Conservation (phyloP, 2,888 invertebrate species). For the Orthosia cruda region DNA sequence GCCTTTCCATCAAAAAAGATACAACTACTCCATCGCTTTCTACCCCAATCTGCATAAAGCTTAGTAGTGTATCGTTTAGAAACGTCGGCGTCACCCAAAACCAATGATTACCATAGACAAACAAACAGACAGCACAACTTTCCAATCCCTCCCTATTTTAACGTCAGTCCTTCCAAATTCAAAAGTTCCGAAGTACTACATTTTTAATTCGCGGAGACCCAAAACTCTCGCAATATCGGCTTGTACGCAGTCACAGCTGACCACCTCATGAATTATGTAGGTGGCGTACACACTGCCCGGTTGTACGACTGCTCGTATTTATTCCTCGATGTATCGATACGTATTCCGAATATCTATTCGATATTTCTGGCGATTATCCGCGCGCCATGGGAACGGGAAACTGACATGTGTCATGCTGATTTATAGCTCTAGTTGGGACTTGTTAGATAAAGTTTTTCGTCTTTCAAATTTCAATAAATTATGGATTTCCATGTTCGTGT, state of each 20-base stretch:
- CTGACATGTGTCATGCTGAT: constrained; percentile 65
- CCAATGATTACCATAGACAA: constrained; percentile 58
- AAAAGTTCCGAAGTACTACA: constrained; percentile 57
- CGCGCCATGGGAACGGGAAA: constrained; percentile 61
- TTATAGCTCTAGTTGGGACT: constrained; percentile 48
- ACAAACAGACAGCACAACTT: constrained; percentile 58
- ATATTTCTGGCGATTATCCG: constrained; percentile 68
- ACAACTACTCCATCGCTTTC: not conserved
- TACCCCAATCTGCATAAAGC: constrained; percentile 41
- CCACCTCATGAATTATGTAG: constrained; percentile 72
- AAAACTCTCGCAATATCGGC: constrained; percentile 69
- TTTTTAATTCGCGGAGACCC: constrained; percentile 68
- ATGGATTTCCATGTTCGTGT: constrained; percentile 28
- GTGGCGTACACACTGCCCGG: constrained; percentile 59
- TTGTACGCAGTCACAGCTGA: constrained; percentile 64
- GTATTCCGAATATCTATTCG: constrained; percentile 72
- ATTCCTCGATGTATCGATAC: constrained; percentile 70
- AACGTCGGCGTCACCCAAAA: constrained; percentile 35
- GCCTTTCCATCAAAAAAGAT: not conserved
- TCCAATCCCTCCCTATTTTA: constrained; percentile 58
- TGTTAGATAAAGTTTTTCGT: constrained; percentile 57
- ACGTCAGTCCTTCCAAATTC: constrained; percentile 43
- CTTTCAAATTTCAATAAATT: constrained; percentile 54
- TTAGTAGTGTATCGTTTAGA: constrained; percentile 29
- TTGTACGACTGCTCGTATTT: constrained; percentile 69